These are phyloP conservation scores for Pimephales promelas DNA, from an alignment of 2,113 vertebrate species.

Conservation along the genomic window DNA sequence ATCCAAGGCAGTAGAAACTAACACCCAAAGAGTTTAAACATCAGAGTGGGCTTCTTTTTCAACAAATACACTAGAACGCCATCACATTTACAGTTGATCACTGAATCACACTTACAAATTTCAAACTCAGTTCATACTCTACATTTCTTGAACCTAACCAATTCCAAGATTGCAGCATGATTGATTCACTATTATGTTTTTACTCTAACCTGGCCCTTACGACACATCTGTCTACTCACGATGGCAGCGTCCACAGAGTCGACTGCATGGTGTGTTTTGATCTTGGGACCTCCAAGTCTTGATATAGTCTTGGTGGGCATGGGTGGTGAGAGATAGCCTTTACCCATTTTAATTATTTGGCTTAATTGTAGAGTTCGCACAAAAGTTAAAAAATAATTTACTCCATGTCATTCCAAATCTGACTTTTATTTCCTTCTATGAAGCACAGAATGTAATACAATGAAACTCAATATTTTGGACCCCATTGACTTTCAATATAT, in stretches of 20 bases:
- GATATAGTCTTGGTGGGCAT: conserved; percentile 85
- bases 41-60: conserved; percentile 42
- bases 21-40: conserved; percentile 53
- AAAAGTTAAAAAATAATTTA: neutral
- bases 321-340: conserved; percentile 89
- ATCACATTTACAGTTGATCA: neutral
- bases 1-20: conserved; percentile 86
- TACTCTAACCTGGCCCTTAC: conserved; percentile 52
- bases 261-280: conserved; percentile 93
- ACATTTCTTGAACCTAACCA: conserved; percentile 2
- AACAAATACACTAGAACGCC: neutral
- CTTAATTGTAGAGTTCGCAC: neutral
- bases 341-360: neutral
- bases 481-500: neutral
- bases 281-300: conserved; percentile 73
- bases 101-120: neutral
- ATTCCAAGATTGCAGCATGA: neutral
- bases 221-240: conserved; percentile 82
- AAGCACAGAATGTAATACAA: neutral
- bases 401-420: neutral
- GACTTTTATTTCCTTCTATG: neutral
- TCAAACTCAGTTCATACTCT: neutral
- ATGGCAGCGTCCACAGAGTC: conserved; percentile 81
- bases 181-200: conserved; percentile 53
- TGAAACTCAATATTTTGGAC: neutral